Percentiles rank a stretch among this genome's conserved stretches.
Conservation (phyloP, 2,888 invertebrate genomes). For the Spisula solida region DNA sequence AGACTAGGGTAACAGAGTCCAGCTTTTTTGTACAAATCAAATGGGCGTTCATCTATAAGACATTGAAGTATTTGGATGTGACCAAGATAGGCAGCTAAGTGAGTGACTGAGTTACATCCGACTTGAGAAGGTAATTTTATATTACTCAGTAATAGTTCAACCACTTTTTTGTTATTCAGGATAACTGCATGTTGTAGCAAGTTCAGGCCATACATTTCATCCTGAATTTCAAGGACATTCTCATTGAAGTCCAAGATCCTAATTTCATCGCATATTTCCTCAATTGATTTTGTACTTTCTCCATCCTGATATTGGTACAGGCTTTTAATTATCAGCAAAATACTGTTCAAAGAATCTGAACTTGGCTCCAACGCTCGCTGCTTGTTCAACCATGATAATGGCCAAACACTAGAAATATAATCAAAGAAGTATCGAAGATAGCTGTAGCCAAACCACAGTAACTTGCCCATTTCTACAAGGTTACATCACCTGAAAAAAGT, state of each 20-base stretch:
- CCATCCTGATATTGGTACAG: conserved; percentile 64
- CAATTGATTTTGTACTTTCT: conserved; percentile 7
- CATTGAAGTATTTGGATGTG: conserved; percentile 91
- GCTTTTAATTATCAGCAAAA: conserved; percentile 69
- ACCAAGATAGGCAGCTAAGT: conserved; percentile 92
- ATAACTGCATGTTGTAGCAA: conserved; percentile 92
- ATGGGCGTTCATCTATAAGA: conserved; percentile 91
- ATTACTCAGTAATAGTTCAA: conserved; percentile 85
- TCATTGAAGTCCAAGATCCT: conserved; percentile 74
- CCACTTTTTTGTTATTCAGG: conserved; percentile 91
- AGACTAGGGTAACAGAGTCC: conserved; percentile 93
- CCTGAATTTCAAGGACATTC: conserved; percentile 87
- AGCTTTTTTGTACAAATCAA: conserved; percentile 91
- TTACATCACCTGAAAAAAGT: neutral
- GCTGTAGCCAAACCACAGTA: conserved; percentile 72
- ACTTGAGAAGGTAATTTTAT: conserved; percentile 92
- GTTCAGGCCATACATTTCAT: conserved; percentile 91
- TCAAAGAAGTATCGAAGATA: conserved; percentile 75
- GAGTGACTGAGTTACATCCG: conserved; percentile 92
- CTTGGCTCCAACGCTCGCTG: conserved; percentile 64
- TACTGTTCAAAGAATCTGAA: conserved; percentile 64
- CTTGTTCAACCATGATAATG: conserved; percentile 74
- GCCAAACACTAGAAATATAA: conserved; percentile 76
- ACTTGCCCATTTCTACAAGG: conserved; percentile 56
- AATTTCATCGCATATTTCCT: conserved; percentile 64